phyloP scores from a whole-genome alignment of 2,797 vertebrate species.

The Phoebastria nigripes region DNA sequence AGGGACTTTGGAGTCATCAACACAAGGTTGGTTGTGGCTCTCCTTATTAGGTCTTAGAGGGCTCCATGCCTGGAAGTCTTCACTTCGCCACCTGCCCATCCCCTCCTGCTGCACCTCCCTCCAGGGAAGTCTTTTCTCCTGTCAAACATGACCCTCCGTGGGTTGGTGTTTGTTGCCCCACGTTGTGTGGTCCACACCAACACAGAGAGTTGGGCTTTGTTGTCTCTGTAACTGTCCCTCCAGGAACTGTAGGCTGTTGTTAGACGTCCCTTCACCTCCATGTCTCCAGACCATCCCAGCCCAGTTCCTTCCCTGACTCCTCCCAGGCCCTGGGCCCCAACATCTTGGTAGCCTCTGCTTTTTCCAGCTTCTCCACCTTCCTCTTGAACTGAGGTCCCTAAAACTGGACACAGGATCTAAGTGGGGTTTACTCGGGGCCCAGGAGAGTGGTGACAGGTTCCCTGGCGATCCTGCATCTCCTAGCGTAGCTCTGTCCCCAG shows the following conservation, averaged over 20 bases:
- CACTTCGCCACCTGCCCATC: neutral
- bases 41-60: neutral
- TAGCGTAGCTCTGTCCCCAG: neutral
- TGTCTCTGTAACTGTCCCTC: neutral
- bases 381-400: neutral
- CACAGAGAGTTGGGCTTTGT: neutral
- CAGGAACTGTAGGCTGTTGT: neutral
- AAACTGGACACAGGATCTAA: neutral
- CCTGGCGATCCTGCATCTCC: neutral
- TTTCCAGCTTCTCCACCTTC: neutral
- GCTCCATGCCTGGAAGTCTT: no score
- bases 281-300: neutral
- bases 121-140: neutral
- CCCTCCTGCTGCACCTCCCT: neutral
- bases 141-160: accelerated
- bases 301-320: neutral
- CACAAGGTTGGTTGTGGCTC: neutral
- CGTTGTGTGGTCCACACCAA: neutral
- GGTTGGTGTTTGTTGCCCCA: neutral
- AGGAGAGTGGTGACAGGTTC: neutral
- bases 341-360: neutral
- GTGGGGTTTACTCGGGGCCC: no score
- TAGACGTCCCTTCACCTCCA: neutral
- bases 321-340: neutral
- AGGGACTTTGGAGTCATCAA: neutral